Base-by-base conservation (phyloP, 2,113 vertebrate genomes). In the Varanus salvator region DNA sequence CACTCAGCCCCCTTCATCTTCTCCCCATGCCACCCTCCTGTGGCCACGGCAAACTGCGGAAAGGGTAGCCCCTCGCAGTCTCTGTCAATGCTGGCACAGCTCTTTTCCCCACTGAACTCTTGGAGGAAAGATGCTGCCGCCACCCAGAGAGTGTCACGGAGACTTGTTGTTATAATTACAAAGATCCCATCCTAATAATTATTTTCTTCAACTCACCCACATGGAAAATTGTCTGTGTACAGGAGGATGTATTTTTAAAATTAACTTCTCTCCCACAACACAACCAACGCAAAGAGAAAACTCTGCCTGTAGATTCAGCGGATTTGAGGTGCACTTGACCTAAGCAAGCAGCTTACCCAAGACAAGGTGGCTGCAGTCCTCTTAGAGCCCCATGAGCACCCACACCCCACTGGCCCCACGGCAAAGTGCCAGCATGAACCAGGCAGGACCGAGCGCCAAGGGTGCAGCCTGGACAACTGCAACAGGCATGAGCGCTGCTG, bases 131-230 rank as follows among this genome's bases (percentile, higher is more conserved):
- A n/a, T 38, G 75, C 34, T 54, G 31, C 38, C 29, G 27, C 60
- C 66, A 38, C 52, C 29, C 14, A 19, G 83, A 11, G 15, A 78
- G 38, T 50, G 50, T 15, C n/a, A 85, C 23, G 19, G 17, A 80
- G 80, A 71, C 54, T 57, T 88, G 81, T 87, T 74, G 87, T 74
- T 88, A 72, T 91, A 91, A 91, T 91, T 91, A 91, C 82, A 34
- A 71, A 78, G 82, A 88, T 52, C 86, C 60, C 88, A 80, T 74
- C n/a, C 74, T 91, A 91, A 88, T 91, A n/a, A 85, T 85, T 91
- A 91, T 91, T 91, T 91, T 91, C 86, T 82, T 85, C 83, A n/a
- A 66, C 6, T 64, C 90, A 85, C 90, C 87, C 85, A 91, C 90
- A 34, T 19, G 50, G 87, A 91, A 91, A 91, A 88, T 91, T 88